Base-by-base conservation (phyloP, 2,797 vertebrate genomes). In the Tokudaia muenninki region DNA sequence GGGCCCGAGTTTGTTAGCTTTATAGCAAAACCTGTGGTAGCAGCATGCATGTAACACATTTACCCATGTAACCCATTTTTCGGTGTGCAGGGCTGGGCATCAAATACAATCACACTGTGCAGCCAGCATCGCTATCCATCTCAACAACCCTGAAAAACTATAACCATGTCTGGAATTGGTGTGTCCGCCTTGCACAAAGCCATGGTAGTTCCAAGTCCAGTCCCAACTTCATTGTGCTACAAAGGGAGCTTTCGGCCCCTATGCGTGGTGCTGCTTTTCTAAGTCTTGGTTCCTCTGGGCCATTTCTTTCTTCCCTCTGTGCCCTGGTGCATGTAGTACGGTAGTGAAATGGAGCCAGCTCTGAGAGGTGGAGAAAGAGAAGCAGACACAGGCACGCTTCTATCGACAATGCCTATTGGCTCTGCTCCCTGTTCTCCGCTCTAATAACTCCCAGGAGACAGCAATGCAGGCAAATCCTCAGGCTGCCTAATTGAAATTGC, bases 341-440 rank as follows among this genome's bases (percentile, higher is more conserved):
- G 52, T 22, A 77, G 92, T 65, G 67, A 95, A 89, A 37, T 6
- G 17, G 63, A 81, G 67, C 67, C 96, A 78, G 31, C 63, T 82
- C 75, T 75, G 72, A 57, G 79, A 6, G 11, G 37, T 2, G 24
- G 77, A 47, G 1, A n/a, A 80, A 61, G 24, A 47, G 14, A 65
- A 72, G 52, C 63, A 84, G 78, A 88, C 74, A 70, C 21, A 19
- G 89, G 72, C 26, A 31, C 22, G 41, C 61, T 34, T 59, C 37
- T 83, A 24, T 55, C 59, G 26, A 4, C 84, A 74, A 52, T 9
- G 10, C 13, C 79, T 17, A 37, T 9, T 84, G 86, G 37, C 63
- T 87, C 82, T 22, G 6, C 37, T 78, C 4, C 90, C 93, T 70
- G 41, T 12, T 34, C 47, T 65, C 79, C 4, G 3, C 41, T 47